Conservation (phyloP, 2,888 invertebrate species). For the Ischnus inquisitorius region DNA sequence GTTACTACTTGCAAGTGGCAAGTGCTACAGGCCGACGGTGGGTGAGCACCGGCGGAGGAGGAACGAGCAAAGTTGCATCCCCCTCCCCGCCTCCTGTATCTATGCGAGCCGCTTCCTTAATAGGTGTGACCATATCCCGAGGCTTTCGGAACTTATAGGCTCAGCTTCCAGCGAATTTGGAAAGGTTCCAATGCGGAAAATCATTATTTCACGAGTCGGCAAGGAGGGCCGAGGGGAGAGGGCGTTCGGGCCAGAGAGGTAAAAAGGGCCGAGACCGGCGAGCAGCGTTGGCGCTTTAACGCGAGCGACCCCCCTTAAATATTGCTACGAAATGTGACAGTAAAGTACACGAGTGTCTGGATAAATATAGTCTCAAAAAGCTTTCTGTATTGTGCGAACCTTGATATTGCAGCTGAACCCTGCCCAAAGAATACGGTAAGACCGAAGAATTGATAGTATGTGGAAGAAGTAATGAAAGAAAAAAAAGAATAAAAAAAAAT, state of each 20-base stretch:
- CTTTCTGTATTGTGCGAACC: conserved; percentile 1
- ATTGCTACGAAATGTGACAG: conserved; percentile 24
- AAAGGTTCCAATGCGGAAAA: conserved; percentile 73
- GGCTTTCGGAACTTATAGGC: conserved; percentile 62
- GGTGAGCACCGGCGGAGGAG: conserved; percentile 28
- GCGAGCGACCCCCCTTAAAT: conserved; percentile 40
- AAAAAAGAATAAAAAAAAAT: conserved; percentile 19
- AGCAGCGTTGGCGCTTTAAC: conserved; percentile 44
- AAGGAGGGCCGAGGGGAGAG: conserved; percentile 41
- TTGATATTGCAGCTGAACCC: conserved; percentile 12
- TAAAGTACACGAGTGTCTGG: conserved; percentile 15
- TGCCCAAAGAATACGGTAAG: background rate
- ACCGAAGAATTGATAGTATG: background rate
- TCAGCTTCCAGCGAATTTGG: conserved; percentile 71
- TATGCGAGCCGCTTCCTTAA: conserved; percentile 65
- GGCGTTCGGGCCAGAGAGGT: background rate
- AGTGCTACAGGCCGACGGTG: conserved; percentile 8
- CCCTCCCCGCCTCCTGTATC: conserved; percentile 25
- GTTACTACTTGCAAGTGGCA: conserved; percentile 9
- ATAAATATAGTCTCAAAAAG: conserved; percentile 33
- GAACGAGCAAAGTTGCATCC: conserved; percentile 55
- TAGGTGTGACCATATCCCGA: conserved; percentile 64
- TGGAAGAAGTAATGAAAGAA: conserved; percentile 17
- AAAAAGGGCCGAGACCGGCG: background rate
- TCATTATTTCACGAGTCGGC: conserved; percentile 63